These are phyloP conservation scores for Nebria ingens DNA, from an alignment of 1,140 invertebrate genomes.

Conservation along the genomic window DNA sequence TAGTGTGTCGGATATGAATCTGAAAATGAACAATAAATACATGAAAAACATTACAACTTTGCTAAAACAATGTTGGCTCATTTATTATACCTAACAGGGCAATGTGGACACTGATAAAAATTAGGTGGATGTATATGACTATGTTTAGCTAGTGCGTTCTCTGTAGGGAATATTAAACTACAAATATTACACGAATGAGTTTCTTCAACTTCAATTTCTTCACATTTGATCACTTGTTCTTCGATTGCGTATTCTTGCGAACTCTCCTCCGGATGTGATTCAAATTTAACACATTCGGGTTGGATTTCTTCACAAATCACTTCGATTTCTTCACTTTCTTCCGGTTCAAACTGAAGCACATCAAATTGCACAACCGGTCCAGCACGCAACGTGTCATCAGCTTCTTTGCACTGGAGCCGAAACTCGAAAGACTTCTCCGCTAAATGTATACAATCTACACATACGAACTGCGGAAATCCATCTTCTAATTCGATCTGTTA, in stretches of 20 bases:
- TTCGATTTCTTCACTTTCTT: not conserved
- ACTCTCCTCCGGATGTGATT: no score
- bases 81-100: conserved; percentile 7
- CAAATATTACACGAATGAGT: not conserved
- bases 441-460: not conserved
- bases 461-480: not conserved
- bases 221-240: no score
- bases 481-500: not conserved
- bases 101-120: not conserved
- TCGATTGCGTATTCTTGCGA: no score
- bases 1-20: not conserved
- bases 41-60: no score
- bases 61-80: no score
- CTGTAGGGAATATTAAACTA: not conserved
- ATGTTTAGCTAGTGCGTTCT: not conserved
- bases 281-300: not conserved
- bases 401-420: not conserved
- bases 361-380: no score
- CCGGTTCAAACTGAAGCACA: no score
- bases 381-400: not conserved
- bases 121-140: not conserved
- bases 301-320: not conserved
- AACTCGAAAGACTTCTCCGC: not conserved
- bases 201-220: not conserved
- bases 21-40: not conserved